Percentiles rank a stretch among this genome's conserved stretches.
phyloP scores from a whole-genome alignment of 35 echinoderm and acorn worm species.

The Apostichopus japonicus region DNA sequence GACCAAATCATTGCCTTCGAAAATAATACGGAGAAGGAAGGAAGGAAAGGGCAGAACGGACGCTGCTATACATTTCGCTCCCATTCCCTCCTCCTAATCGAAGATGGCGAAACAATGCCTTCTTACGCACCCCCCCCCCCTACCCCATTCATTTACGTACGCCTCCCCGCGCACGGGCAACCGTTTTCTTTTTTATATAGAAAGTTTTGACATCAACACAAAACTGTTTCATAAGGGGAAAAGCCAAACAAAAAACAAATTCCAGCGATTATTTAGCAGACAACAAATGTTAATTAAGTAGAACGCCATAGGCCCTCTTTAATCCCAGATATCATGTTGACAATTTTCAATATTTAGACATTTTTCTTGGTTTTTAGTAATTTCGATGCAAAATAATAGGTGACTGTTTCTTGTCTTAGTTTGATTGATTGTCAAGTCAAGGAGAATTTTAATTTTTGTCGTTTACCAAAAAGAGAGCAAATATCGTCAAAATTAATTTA shows the following conservation, averaged over 20 bases:
- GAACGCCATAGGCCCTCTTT: too few species aligned
- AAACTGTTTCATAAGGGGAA: background rate
- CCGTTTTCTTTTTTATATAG: background rate
- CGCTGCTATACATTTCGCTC: too few species aligned
- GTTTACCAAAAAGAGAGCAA: constrained; percentile 1
- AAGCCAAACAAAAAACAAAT: background rate
- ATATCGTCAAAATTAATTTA: background rate
- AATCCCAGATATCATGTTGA: too few species aligned
- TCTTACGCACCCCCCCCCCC: background rate
- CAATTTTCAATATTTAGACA: background rate
- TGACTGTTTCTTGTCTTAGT: background rate
- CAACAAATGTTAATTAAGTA: too few species aligned
- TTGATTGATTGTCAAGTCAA: background rate
- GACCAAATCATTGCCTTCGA: too few species aligned
- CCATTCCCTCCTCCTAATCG: too few species aligned
- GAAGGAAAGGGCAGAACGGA: too few species aligned
- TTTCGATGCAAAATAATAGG: background rate
- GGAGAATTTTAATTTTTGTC: too few species aligned
- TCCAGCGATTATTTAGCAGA: background rate
- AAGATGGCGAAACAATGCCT: too few species aligned
- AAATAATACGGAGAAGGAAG: background rate
- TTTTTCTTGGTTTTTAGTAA: background rate
- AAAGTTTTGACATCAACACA: background rate
- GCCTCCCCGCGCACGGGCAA: too few species aligned
- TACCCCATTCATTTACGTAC: background rate